A percentile compares a stretch with the other conserved stretches of the same genome.
These are phyloP conservation scores for Lacerta agilis DNA, from an alignment of 2,797 vertebrate genomes.

Conservation along the genomic window DNA sequence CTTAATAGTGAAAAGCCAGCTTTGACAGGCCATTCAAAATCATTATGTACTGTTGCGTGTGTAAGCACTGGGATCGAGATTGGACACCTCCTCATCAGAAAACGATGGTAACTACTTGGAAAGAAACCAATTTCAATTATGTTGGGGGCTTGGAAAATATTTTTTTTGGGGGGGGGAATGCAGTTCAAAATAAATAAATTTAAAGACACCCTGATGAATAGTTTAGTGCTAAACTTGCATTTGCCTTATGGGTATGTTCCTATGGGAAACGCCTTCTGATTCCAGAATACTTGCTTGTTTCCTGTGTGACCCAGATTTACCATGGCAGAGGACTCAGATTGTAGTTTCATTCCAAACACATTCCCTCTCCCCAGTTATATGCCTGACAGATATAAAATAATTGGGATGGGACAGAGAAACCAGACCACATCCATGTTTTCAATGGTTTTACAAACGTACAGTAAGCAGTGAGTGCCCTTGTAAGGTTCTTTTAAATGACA, in stretches of 20 bases:
- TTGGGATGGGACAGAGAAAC: neutral
- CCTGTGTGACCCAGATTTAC: neutral
- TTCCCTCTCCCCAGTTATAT: neutral
- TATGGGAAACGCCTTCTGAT: neutral
- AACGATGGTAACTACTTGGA: neutral
- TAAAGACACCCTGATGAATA: neutral
- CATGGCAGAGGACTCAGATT: conserved; percentile 39
- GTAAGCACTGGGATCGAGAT: neutral
- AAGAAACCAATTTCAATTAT: neutral
- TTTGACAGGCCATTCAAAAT: neutral
- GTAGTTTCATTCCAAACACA: conserved; percentile 36
- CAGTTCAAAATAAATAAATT: neutral
- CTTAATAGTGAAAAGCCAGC: neutral
- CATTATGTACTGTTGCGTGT: conserved; percentile 3
- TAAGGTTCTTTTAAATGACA: conserved; percentile 31
- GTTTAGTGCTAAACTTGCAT: conserved; percentile 6
- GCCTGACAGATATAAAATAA: conserved; percentile 27
- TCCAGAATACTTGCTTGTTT: conserved; percentile 33
- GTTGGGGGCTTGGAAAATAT: neutral
- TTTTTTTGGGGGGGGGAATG: neutral
- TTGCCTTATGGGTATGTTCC: conserved; percentile 21
- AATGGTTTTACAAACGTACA: neutral
- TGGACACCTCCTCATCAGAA: neutral
- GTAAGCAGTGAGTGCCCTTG: neutral
- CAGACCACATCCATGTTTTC: conserved; percentile 34